Percentiles rank a stretch among this genome's conserved stretches.
Conservation (phyloP, 2,113 vertebrate genomes). For the Elephas maximus region DNA sequence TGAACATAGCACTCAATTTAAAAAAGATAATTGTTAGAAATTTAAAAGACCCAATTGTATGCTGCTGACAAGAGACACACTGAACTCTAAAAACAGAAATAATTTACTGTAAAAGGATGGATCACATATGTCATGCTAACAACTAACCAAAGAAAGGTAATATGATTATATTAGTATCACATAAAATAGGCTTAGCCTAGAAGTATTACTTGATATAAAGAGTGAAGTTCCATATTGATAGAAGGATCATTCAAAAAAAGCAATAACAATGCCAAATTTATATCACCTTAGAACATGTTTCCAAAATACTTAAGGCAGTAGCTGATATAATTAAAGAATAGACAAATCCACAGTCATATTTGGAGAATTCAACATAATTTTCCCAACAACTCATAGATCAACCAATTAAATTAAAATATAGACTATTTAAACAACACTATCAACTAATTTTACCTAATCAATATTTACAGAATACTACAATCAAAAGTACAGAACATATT, state of each 20-base stretch:
- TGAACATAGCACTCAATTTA: neutral
- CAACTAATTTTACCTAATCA: neutral
- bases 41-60: neutral
- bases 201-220: neutral
- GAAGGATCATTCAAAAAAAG: neutral
- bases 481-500: neutral
- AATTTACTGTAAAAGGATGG: neutral
- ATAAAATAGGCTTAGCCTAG: constrained; percentile 2
- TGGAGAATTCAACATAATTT: constrained; percentile 11
- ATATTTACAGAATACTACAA: neutral
- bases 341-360: neutral
- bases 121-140: neutral
- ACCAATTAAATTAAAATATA: neutral
- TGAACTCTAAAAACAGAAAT: constrained; percentile 1
- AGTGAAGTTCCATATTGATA: neutral
- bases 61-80: neutral
- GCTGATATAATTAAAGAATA: neutral
- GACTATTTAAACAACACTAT: neutral
- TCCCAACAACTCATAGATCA: neutral
- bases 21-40: constrained; percentile 9
- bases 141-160: constrained; percentile 43
- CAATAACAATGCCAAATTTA: neutral
- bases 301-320: neutral
- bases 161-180: neutral
- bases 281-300: neutral